Base-by-base conservation (phyloP, 1,140 invertebrate genomes). In the Lordiphosa clarofinis region DNA sequence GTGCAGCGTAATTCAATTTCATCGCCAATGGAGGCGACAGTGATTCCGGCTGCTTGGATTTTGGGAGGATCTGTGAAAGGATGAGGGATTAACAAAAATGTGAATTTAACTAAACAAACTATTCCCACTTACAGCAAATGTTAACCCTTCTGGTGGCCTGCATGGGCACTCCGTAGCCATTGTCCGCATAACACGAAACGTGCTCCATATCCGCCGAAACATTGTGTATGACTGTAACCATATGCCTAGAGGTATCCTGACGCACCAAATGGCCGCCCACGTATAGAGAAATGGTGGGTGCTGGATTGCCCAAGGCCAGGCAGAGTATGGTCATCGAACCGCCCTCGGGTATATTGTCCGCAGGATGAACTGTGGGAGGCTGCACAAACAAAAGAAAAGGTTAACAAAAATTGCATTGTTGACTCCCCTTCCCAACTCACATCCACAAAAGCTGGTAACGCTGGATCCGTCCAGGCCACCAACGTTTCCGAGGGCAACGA, bases 381-480 rank as follows among this genome's bases (percentile, higher is more conserved):
- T 95, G 87, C 50, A 90, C 90, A 19, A 2, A 37, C 15, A 50
- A 43, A 35, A 37, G 43, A 36, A 33, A 60, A 44, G 21, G 21
- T 21, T 21, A 10, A 38, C 43, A 42, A 19, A 38, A 52, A 68
- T 11, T 35, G 13, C 35, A 11, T 31, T 28, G 52, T 21, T 33
- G 36, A 8, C 12, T 35, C 19, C 33, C 6, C 15, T 15, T 52
- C 21, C 28, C 4, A 10, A 78, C 74, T 89, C 88, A 95, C 94
- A 92, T 96, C 95, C 15, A 96, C 94, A 89, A 94, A 95, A 2
- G 95, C 94, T 0, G 95, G 95, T 86, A 95, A 94, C 1, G 95
- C 94, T 1, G 95, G 94, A 90, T 96, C 95, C 9, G 95, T 96
- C 95, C 95, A 96, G 1, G 94, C 94, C 40, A 96, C 90, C 3